A percentile compares a stretch with the other conserved stretches of the same genome.
Conservation (phyloP, 2,797 vertebrate species). For the Sciaenops ocellatus region DNA sequence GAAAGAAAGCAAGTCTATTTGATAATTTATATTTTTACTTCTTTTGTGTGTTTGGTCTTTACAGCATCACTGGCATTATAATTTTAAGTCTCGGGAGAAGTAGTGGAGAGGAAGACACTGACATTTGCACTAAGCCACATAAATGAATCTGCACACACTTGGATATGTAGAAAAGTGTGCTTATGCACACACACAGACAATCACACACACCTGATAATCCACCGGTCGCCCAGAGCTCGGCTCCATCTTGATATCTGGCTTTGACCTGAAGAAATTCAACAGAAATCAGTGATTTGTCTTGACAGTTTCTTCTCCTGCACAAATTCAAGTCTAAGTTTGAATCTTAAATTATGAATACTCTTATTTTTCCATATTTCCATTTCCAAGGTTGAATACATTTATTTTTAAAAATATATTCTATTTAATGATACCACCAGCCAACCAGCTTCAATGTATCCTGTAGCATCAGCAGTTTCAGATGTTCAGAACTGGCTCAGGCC, state of each 20-base stretch:
- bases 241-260: slow-evolving; percentile 98
- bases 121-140: not conserved
- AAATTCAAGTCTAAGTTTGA: not conserved
- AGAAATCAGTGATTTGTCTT: slow-evolving; percentile 12
- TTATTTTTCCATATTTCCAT: slow-evolving; percentile 3
- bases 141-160: not conserved
- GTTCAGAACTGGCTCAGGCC: not conserved
- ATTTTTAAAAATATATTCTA: not conserved
- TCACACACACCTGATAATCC: slow-evolving; percentile 93
- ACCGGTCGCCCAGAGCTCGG: slow-evolving; percentile 92
- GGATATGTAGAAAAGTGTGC: not conserved
- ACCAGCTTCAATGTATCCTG: slow-evolving; percentile 3
- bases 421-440: not conserved
- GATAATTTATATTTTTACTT: not conserved
- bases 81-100: not conserved
- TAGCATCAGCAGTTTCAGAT: slow-evolving; percentile 10
- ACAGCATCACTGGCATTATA: not conserved
- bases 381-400: not conserved
- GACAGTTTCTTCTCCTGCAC: not conserved
- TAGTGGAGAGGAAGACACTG: not conserved
- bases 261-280: slow-evolving; percentile 87
- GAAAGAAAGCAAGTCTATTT: no score
- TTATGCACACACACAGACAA: not conserved
- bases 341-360: not conserved
- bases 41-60: not conserved